Conservation (phyloP, 2,113 vertebrate genomes). For the Hipposideros armiger region DNA sequence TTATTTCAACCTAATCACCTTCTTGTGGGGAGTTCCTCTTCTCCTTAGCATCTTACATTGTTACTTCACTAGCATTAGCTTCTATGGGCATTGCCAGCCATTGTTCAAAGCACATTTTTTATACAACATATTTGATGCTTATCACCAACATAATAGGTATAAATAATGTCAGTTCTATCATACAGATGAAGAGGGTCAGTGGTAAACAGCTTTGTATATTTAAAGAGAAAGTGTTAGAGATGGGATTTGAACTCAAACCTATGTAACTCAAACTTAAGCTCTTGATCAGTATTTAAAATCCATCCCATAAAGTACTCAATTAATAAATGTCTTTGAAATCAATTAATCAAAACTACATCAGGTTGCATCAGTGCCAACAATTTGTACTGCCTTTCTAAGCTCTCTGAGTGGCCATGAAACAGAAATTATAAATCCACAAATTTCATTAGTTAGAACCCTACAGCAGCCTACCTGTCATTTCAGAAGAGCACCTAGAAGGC, state of each 20-base stretch:
- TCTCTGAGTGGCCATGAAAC: not conserved
- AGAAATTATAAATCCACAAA: not conserved
- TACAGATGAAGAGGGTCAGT: not conserved
- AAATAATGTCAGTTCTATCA: not conserved
- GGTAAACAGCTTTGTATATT: not conserved
- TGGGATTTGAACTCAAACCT: not conserved
- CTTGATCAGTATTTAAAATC: not conserved
- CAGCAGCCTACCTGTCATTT: not conserved
- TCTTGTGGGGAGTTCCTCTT: not conserved
- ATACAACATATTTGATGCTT: not conserved
- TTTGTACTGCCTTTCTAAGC: not conserved
- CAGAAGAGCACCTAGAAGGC: not conserved
- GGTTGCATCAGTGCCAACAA: not conserved
- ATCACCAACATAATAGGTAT: not conserved
- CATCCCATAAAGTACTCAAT: not conserved
- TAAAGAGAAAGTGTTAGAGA: not conserved
- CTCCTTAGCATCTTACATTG: not conserved
- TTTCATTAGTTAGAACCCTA: not conserved
- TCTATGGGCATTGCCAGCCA: not conserved
- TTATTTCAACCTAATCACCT: not conserved
- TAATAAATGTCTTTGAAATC: not conserved
- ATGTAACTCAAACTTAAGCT: not conserved
- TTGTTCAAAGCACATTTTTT: not conserved
- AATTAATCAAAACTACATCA: conserved; percentile 13
- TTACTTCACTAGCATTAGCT: not conserved